Conservation (phyloP, 1,140 invertebrate genomes). For the Carposina sasakii region DNA sequence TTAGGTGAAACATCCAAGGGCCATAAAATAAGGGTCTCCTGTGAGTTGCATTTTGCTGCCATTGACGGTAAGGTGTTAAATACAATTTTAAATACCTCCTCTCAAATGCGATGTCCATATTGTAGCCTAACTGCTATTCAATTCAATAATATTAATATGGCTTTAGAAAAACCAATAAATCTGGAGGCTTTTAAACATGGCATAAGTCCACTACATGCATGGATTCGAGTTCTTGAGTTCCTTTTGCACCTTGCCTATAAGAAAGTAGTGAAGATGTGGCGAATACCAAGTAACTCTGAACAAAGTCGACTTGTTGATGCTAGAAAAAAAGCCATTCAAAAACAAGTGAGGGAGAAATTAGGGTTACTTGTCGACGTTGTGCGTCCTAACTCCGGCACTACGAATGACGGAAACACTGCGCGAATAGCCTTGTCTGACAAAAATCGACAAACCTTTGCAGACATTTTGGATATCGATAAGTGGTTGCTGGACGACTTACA, state of each 20-base stretch:
- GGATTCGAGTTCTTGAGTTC: slow-evolving; percentile 9
- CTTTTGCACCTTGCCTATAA: slow-evolving; percentile 5
- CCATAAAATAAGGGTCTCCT: not conserved
- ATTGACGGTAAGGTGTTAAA: slow-evolving; percentile 10
- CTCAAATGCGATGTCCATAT: slow-evolving; percentile 7
- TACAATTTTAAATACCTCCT: not conserved
- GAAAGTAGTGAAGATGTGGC: slow-evolving; percentile 4
- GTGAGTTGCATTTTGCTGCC: not conserved
- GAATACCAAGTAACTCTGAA: not conserved
- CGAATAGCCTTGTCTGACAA: slow-evolving; percentile 7
- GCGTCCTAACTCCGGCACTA: slow-evolving; percentile 1
- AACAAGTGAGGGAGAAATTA: not conserved
- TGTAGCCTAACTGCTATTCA: not conserved
- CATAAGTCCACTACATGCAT: slow-evolving; percentile 2
- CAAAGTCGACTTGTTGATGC: not conserved
- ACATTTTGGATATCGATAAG: slow-evolving; percentile 6
- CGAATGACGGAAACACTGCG: slow-evolving; percentile 10
- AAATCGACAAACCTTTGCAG: not conserved
- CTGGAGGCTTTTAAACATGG: not conserved
- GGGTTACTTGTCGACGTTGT: slow-evolving; percentile 7
- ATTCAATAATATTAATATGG: slow-evolving; percentile 3
- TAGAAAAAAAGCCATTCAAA: slow-evolving; percentile 5
- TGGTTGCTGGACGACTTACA: slow-evolving; percentile 7
- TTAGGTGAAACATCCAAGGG: not conserved
- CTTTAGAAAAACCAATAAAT: not conserved